phyloP scores from a whole-genome alignment of 2,113 vertebrate genomes.

The Pelecanoides urinatrix region DNA sequence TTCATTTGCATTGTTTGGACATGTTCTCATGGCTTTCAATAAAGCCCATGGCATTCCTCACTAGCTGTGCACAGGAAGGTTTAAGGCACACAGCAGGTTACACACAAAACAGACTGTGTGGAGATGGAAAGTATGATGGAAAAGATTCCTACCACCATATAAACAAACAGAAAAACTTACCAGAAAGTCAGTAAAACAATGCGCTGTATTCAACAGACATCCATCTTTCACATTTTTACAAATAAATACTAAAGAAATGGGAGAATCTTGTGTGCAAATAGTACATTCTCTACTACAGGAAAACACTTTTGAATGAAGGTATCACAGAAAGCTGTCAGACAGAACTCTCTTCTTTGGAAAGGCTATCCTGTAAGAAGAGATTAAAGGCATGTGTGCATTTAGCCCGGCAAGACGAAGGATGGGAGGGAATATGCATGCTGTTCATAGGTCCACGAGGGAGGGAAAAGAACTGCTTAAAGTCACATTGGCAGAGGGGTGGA shows the following conservation, averaged over 20 bases:
- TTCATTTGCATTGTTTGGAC: not conserved
- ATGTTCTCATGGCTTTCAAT: not conserved
- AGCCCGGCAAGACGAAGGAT: not conserved
- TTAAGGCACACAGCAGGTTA: not conserved
- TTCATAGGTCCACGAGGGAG: not conserved
- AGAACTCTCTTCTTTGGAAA: not conserved
- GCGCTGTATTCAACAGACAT: not conserved
- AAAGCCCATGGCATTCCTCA: not conserved
- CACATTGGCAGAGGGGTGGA: not conserved
- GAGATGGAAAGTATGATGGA: not conserved
- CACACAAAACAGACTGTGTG: not conserved
- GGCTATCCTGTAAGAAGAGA: not conserved
- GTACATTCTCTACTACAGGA: fast-evolving
- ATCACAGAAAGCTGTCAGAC: not conserved
- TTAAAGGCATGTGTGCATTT: not conserved
- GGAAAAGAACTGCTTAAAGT: not conserved
- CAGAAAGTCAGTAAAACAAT: not conserved
- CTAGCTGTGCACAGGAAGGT: not conserved
- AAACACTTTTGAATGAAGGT: not conserved
- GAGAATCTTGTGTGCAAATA: not conserved
- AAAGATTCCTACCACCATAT: not conserved
- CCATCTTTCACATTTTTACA: not conserved
- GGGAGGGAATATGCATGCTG: not conserved
- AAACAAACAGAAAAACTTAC: not conserved
- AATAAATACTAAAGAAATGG: not conserved